Conservation (phyloP, 2,888 invertebrate genomes). For the Frankliniella fusca region DNA sequence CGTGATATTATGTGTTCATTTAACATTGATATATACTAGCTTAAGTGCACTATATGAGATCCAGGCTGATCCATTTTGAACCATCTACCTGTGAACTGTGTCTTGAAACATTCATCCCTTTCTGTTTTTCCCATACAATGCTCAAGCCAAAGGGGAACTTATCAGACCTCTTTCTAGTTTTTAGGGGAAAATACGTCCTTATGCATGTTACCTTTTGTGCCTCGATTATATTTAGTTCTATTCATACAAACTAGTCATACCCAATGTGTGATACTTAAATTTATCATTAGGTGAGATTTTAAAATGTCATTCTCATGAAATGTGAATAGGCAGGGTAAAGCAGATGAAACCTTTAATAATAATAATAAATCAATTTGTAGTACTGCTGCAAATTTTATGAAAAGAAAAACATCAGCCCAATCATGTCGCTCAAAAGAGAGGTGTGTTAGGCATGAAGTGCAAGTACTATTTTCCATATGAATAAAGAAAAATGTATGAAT, state of each 20-base stretch:
- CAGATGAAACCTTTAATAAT: neutral
- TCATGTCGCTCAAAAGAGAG: neutral
- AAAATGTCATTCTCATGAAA: neutral
- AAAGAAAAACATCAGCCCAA: neutral
- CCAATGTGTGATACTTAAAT: conserved; percentile 5
- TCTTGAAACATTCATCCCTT: neutral
- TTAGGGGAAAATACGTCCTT: conserved; percentile 2
- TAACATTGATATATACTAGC: neutral
- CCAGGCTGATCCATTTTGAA: no score
- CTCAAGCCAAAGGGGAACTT: neutral
- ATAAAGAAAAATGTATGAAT: neutral
- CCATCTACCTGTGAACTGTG: neutral
- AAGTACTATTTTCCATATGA: neutral
- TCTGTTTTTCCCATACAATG: neutral
- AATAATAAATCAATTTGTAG: neutral
- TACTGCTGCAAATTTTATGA: neutral
- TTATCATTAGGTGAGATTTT: neutral
- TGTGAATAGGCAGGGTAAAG: neutral
- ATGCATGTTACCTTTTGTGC: conserved; percentile 4
- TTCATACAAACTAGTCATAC: neutral
- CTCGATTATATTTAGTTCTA: conserved; percentile 3
- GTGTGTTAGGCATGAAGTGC: neutral
- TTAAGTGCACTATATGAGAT: no score
- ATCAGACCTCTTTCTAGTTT: neutral
- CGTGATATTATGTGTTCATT: neutral